Evolutionary conservation across 2,113 vertebrate species (phyloP).

Genomic region (Podarcis raffonei): DNA sequence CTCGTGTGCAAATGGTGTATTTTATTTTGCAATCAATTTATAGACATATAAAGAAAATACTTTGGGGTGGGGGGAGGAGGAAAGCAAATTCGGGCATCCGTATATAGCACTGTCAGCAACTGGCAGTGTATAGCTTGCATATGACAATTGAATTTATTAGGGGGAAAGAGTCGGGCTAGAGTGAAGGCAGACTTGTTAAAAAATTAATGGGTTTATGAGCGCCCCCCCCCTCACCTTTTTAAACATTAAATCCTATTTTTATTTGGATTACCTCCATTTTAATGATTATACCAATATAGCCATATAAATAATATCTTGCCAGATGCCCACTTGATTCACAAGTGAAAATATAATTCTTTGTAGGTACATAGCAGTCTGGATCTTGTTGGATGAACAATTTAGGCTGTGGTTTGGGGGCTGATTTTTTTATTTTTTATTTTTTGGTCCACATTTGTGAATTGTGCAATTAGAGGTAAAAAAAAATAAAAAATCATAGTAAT

Average conservation of each 20-base stretch:
- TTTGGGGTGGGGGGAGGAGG: not conserved
- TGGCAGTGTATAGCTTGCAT: conserved; percentile 1
- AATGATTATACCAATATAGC: not conserved
- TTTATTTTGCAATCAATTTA: conserved; percentile 21
- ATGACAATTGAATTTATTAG: conserved; percentile 58
- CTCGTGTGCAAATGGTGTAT: not conserved
- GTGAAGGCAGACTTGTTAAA: conserved; percentile 39
- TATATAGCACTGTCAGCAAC: conserved; percentile 32
- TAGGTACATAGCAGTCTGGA: not conserved
- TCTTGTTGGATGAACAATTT: not conserved
- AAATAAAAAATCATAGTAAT: conserved; percentile 52
- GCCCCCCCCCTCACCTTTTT: conserved; percentile 46
- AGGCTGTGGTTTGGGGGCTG: not conserved
- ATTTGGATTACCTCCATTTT: conserved; percentile 42
- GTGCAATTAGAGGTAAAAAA: not conserved
- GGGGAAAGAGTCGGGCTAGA: conserved; percentile 33
- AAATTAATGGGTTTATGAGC: conserved; percentile 49
- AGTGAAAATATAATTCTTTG: conserved; percentile 3
- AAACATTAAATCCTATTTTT: conserved; percentile 50
- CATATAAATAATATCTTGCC: conserved; percentile 31
- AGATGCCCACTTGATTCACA: not conserved
- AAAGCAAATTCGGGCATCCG: not conserved
- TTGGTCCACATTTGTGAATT: conserved; percentile 45
- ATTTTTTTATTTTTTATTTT: not conserved
- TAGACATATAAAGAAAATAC: conserved; percentile 30